Conservation (phyloP, 1,140 invertebrate genomes). For the Bombus picipes region DNA sequence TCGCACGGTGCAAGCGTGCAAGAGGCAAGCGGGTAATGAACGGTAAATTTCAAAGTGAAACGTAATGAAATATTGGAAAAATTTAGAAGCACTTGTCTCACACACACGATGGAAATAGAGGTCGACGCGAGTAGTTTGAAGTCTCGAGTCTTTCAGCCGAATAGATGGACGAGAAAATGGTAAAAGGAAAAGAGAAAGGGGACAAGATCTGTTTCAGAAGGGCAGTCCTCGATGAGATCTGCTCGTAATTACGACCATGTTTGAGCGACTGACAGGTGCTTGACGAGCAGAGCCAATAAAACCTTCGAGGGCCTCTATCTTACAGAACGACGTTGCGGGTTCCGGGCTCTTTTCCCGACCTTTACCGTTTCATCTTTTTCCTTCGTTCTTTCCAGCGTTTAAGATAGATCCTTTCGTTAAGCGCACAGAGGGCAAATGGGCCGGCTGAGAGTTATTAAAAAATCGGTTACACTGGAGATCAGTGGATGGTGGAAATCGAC, state of each 20-base stretch:
- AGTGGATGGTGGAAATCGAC: background rate
- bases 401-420: background rate
- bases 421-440: background rate
- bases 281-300: conserved; percentile 55
- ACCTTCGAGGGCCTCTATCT: conserved; percentile 14
- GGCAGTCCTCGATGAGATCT: conserved; percentile 44
- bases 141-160: conserved; percentile 9
- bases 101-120: conserved; percentile 22
- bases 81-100: conserved; percentile 35
- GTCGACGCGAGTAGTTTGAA: conserved; percentile 33
- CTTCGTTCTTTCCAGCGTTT: background rate
- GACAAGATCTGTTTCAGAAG: conserved; percentile 50
- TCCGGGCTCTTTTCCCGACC: background rate
- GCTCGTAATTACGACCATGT: conserved; percentile 59
- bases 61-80: conserved; percentile 52
- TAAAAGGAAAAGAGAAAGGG: background rate
- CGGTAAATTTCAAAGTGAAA: conserved; percentile 47
- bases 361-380: background rate
- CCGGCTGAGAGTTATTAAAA: conserved; percentile 14
- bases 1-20: background rate
- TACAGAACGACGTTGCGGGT: background rate
- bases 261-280: conserved; percentile 58
- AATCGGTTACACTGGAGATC: background rate
- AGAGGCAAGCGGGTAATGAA: conserved; percentile 37
- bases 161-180: background rate